Evolutionary conservation across 2,797 vertebrate genomes (phyloP).

Genomic region (Schizothorax lantsangensis): DNA sequence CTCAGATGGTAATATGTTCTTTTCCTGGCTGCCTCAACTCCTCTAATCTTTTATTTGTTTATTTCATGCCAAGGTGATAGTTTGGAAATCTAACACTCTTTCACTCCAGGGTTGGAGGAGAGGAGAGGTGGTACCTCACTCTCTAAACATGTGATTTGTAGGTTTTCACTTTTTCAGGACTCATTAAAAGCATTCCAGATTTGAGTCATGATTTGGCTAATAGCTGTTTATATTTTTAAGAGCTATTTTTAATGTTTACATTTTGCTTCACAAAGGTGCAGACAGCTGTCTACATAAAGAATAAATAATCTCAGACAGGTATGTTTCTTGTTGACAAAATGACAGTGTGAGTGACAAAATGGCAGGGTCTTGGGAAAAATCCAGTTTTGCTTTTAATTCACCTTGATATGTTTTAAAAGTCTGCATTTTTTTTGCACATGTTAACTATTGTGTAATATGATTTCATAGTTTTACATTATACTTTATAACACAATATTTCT

Average conservation of each 20-base stretch:
- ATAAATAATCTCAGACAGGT: conserved; percentile 24
- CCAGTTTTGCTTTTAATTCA: conserved; percentile 17
- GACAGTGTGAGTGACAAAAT: conserved; percentile 18
- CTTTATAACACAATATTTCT: not conserved
- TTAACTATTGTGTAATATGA: not conserved
- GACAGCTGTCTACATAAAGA: conserved; percentile 27
- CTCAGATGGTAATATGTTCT: conserved; percentile 39
- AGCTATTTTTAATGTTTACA: conserved; percentile 38
- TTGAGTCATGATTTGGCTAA: conserved; percentile 46
- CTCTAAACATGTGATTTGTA: conserved; percentile 39
- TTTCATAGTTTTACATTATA: not conserved
- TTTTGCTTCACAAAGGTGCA: conserved; percentile 28
- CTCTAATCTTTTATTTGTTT: conserved; percentile 60
- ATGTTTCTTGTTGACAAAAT: conserved; percentile 23
- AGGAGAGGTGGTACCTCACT: conserved; percentile 30
- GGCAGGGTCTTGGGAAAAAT: conserved; percentile 21
- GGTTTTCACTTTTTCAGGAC: conserved; percentile 37
- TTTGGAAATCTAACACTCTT: conserved; percentile 44
- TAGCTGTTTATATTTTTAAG: conserved; percentile 41
- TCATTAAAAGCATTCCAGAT: conserved; percentile 58
- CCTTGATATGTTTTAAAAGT: not conserved
- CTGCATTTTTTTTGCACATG: not conserved
- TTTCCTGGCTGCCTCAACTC: conserved; percentile 38
- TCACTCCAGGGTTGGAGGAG: not conserved
- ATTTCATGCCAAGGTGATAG: conserved; percentile 57